Conservation (phyloP, 1,140 invertebrate species). For the Telenomus remus region DNA sequence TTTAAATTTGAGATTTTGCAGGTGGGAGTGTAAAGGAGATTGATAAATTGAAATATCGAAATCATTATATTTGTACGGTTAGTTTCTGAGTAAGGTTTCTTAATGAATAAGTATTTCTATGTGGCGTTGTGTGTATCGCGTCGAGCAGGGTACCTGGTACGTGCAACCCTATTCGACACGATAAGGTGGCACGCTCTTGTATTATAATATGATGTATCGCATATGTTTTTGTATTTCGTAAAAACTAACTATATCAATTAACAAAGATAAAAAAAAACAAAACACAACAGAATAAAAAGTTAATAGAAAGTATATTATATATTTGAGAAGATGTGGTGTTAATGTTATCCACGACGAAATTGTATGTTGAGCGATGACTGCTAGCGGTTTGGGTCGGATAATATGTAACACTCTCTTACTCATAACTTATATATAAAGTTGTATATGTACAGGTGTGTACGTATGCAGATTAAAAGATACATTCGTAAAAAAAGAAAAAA, state of each 20-base stretch:
- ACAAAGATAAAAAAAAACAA: conserved; percentile 63
- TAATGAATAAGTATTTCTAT: conserved; percentile 67
- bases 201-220: conserved; percentile 72
- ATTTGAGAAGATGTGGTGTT: conserved; percentile 73
- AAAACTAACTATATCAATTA: conserved; percentile 71
- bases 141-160: conserved; percentile 62
- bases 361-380: conserved; percentile 60
- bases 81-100: conserved; percentile 65
- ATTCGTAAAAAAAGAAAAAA: conserved; percentile 74
- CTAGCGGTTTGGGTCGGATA: conserved; percentile 62
- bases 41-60: conserved; percentile 68
- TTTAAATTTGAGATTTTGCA: too few relatives aligned
- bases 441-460: conserved; percentile 20
- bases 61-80: conserved; percentile 74
- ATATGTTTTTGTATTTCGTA: conserved; percentile 75
- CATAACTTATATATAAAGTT: conserved; percentile 65
- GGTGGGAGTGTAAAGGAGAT: conserved; percentile 55
- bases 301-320: conserved; percentile 73
- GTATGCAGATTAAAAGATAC: conserved; percentile 66
- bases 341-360: conserved; percentile 68
- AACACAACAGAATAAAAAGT: too few relatives aligned
- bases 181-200: conserved; percentile 68
- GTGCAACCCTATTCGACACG: conserved; percentile 65
- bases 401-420: conserved; percentile 73
- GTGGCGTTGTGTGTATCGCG: conserved; percentile 65